These are phyloP conservation scores for Leucoraja ocellata DNA, from an alignment of 2,797 vertebrate species.

Conservation along the genomic window DNA sequence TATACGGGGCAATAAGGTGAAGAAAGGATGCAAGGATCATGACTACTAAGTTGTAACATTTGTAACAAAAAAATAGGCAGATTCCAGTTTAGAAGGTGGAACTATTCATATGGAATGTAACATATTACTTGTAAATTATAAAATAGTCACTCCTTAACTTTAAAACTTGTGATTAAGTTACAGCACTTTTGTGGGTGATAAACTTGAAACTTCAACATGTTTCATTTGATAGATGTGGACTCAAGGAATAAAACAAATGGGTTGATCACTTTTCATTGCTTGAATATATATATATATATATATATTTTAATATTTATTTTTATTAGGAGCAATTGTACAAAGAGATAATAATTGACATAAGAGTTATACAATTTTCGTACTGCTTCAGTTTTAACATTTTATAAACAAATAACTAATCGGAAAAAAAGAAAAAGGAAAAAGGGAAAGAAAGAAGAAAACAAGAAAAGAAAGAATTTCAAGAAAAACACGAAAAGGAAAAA, in stretches of 20 bases:
- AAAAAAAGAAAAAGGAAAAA: too few species aligned
- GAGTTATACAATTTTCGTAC: too few species aligned
- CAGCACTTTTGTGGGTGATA: background rate
- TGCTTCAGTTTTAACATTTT: too few species aligned
- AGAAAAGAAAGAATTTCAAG: too few species aligned
- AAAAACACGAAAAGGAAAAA: too few species aligned
- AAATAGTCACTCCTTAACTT: background rate
- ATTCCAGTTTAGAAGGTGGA: background rate
- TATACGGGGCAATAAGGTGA: background rate
- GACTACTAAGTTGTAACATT: background rate
- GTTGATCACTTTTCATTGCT: background rate
- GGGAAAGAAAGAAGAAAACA: too few species aligned
- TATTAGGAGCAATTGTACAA: too few species aligned
- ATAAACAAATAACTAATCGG: too few species aligned
- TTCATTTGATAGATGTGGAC: background rate
- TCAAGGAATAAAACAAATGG: background rate
- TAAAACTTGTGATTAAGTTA: background rate
- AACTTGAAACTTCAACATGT: background rate
- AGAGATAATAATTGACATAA: too few species aligned
- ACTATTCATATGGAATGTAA: background rate
- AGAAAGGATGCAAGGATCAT: background rate
- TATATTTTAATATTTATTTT: too few species aligned
- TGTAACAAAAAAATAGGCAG: too few species aligned
- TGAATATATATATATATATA: too few species aligned
- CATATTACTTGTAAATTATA: background rate